Evolutionary conservation across 2,797 vertebrate genomes (phyloP).

Genomic region (Spinibarbus caldwelli): DNA sequence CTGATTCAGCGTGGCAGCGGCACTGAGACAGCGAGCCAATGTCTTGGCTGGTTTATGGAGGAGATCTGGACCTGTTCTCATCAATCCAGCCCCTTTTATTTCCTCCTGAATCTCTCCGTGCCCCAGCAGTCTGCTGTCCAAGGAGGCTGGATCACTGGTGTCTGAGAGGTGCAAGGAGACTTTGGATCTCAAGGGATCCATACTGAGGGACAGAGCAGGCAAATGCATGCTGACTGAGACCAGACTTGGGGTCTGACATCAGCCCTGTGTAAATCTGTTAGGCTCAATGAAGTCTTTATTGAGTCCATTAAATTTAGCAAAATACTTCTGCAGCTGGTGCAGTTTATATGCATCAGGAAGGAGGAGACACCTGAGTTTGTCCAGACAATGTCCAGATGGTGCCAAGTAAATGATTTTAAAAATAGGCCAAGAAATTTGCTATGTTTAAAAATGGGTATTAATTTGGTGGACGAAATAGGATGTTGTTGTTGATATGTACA

Average conservation of each 20-base stretch:
- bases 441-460: neutral
- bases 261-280: slow-evolving; percentile 40
- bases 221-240: slow-evolving; percentile 26
- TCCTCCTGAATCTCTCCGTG: slow-evolving; percentile 50
- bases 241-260: slow-evolving; percentile 40
- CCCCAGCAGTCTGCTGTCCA: slow-evolving; percentile 23
- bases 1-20: slow-evolving; percentile 53
- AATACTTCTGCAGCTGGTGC: slow-evolving; percentile 34
- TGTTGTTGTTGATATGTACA: neutral
- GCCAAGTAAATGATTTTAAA: neutral
- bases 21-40: slow-evolving; percentile 40
- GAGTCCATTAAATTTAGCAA: slow-evolving; percentile 39
- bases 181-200: slow-evolving; percentile 25
- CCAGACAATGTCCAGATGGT: slow-evolving; percentile 4
- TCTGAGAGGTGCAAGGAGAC: slow-evolving; percentile 12
- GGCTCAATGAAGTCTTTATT: slow-evolving; percentile 45
- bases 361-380: slow-evolving; percentile 19
- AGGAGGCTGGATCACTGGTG: slow-evolving; percentile 24
- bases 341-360: slow-evolving; percentile 28
- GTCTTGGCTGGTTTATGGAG: slow-evolving; percentile 56
- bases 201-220: slow-evolving; percentile 13
- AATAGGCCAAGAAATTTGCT: neutral
- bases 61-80: slow-evolving; percentile 52
- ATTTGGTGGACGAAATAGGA: neutral
- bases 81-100: slow-evolving; percentile 60